phyloP scores from a whole-genome alignment of 2,113 vertebrate genomes.

The Oncorhynchus nerka region DNA sequence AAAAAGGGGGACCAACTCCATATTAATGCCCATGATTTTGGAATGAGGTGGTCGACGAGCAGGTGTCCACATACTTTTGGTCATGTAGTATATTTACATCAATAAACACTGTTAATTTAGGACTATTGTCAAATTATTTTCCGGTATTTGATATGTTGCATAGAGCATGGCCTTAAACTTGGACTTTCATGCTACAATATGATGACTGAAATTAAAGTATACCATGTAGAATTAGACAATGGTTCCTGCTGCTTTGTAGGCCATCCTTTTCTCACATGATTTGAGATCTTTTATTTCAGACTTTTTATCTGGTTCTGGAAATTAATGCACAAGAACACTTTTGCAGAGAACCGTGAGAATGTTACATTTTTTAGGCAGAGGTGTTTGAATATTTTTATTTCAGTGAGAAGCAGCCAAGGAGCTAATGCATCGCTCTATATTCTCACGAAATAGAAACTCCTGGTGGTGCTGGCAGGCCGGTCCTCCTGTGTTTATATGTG shows the following conservation, averaged over 20 bases:
- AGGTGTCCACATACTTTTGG: no score
- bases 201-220: background rate
- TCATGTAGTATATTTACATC: no score
- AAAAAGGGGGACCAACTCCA: no score
- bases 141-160: background rate
- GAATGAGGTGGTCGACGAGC: no score
- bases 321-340: no score
- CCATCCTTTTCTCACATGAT: background rate
- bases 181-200: background rate
- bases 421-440: background rate
- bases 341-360: no score
- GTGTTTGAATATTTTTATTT: background rate
- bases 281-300: background rate
- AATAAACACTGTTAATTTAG: conserved; percentile 24
- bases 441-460: background rate
- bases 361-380: no score
- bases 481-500: background rate
- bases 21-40: no score
- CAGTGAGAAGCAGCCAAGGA: background rate
- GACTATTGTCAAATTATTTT: background rate
- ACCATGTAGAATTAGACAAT: background rate
- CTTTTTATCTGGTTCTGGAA: no score
- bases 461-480: background rate
- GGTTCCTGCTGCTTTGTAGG: no score
- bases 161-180: background rate